Percentiles rank a stretch among this genome's conserved stretches.
Evolutionary conservation across 1,140 invertebrate genomes (phyloP).

Genomic region (Drosophila sp.): DNA sequence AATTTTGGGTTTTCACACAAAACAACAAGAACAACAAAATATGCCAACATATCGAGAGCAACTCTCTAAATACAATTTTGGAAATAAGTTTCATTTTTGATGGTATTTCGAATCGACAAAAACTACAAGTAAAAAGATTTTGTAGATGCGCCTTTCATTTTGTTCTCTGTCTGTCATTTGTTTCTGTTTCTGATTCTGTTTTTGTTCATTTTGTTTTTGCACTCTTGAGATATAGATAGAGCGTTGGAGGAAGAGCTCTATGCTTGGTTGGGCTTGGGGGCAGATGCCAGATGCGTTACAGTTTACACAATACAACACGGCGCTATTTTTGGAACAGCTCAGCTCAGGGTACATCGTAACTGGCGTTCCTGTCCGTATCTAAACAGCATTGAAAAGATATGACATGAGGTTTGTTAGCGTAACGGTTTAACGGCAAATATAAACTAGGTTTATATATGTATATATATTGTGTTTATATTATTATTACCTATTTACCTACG

Average conservation of each 20-base stretch:
- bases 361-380: slow-evolving; percentile 83
- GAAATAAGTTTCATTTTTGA: slow-evolving; percentile 43
- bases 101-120: slow-evolving; percentile 63
- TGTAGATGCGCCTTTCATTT: slow-evolving; percentile 13
- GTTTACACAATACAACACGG: slow-evolving; percentile 76
- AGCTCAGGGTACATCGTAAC: slow-evolving; percentile 84
- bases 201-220: slow-evolving; percentile 60
- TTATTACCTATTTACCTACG: slow-evolving; percentile 56
- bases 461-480: slow-evolving; percentile 33
- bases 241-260: slow-evolving; percentile 67
- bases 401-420: slow-evolving; percentile 83
- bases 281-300: slow-evolving; percentile 47
- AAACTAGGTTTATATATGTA: slow-evolving; percentile 62
- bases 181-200: slow-evolving; percentile 52
- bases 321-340: slow-evolving; percentile 77
- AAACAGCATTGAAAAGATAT: slow-evolving; percentile 84
- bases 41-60: slow-evolving; percentile 75
- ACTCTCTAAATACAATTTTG: slow-evolving; percentile 60
- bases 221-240: slow-evolving; percentile 52
- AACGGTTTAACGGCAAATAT: slow-evolving; percentile 64
- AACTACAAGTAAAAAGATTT: slow-evolving; percentile 37
- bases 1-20: slow-evolving; percentile 49
- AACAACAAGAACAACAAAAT: slow-evolving; percentile 69
- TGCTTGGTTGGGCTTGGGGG: slow-evolving; percentile 57
- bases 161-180: slow-evolving; percentile 31